A percentile compares a stretch with the other conserved stretches of the same genome.
These are phyloP conservation scores for Dendrolimus punctatus DNA, from an alignment of 1,140 invertebrate genomes.

Conservation along the genomic window DNA sequence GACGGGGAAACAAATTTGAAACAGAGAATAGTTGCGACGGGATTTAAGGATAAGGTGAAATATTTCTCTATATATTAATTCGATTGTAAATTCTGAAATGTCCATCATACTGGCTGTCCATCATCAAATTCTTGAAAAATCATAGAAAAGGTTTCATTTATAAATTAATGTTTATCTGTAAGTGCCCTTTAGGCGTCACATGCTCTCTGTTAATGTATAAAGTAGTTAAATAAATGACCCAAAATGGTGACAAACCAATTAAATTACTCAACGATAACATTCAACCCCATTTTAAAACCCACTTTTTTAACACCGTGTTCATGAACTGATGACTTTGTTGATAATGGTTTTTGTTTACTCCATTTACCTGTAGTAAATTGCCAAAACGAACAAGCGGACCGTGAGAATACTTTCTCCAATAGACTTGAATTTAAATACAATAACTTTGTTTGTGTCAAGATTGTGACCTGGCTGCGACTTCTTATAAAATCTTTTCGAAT, in stretches of 20 bases:
- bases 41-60: constrained; percentile 76
- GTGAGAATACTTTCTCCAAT: constrained; percentile 28
- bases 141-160: too few species aligned
- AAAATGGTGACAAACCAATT: neutral
- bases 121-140: too few species aligned
- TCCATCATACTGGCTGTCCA: too few species aligned
- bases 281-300: constrained; percentile 14
- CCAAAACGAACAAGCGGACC: constrained; percentile 17
- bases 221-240: neutral
- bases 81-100: too few species aligned
- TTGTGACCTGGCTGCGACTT: too few species aligned
- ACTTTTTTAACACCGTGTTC: constrained; percentile 10
- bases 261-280: constrained; percentile 3
- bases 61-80: neutral
- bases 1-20: constrained; percentile 99
- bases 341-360: constrained; percentile 13
- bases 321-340: constrained; percentile 12
- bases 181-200: too few species aligned
- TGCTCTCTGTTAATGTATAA: too few species aligned
- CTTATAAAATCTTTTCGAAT: too few species aligned
- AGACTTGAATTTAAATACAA: too few species aligned
- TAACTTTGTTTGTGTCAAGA: too few species aligned
- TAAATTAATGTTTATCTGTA: too few species aligned
- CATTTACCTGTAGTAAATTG: constrained; percentile 5
- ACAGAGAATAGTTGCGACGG: constrained; percentile 88